phyloP scores from a whole-genome alignment of 2,113 vertebrate species.

The Notarius quadriscutis region DNA sequence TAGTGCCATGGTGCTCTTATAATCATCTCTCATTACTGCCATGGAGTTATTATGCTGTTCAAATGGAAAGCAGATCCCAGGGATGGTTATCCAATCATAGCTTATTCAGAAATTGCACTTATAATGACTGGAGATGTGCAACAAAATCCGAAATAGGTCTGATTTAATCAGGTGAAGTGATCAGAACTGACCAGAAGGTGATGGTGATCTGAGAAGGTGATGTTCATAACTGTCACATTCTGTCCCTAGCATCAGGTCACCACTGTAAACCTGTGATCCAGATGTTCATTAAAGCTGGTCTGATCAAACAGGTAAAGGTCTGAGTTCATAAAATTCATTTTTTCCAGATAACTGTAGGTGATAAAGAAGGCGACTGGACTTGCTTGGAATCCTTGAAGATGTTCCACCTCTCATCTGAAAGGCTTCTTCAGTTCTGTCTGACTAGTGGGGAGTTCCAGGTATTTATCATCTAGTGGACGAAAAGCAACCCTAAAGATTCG shows the following conservation, averaged over 20 bases:
- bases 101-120: neutral
- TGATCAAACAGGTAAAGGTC: neutral
- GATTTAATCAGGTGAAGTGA: neutral
- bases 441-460: no score
- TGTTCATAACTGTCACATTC: neutral
- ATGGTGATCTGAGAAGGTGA: neutral
- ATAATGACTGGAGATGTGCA: neutral
- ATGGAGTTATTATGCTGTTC: neutral
- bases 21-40: slow-evolving; percentile 12
- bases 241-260: neutral
- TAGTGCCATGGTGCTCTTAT: neutral
- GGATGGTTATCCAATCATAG: slow-evolving; percentile 9
- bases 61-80: slow-evolving; percentile 4
- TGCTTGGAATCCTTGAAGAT: no score
- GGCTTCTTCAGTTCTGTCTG: no score
- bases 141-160: neutral
- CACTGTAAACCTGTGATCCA: neutral
- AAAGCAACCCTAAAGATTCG: no score
- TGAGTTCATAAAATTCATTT: neutral
- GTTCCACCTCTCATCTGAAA: no score
- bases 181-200: neutral
- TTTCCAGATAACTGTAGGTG: neutral
- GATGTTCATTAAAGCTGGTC: neutral
- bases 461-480: no score
- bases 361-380: no score